These are phyloP conservation scores for Bombus breviceps DNA, from an alignment of 1,140 invertebrate genomes.

Conservation along the genomic window DNA sequence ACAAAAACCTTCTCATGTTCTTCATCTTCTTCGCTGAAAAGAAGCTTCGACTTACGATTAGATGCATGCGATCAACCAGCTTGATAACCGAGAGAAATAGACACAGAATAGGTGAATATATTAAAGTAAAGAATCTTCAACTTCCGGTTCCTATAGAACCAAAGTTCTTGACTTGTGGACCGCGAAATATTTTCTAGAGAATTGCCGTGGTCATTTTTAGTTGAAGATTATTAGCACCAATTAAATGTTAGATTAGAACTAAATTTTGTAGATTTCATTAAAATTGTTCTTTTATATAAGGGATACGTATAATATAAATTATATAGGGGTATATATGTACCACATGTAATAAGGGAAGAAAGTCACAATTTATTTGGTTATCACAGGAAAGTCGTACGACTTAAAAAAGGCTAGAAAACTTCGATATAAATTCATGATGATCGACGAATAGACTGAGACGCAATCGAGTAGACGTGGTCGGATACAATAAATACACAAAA, in stretches of 20 bases:
- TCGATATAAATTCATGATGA: neutral
- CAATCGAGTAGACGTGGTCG: neutral
- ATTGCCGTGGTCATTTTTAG: neutral
- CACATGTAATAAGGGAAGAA: too few species aligned
- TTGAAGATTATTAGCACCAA: neutral
- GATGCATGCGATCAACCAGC: too few species aligned
- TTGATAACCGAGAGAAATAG: too few species aligned
- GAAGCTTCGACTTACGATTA: neutral
- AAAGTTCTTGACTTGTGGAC: neutral
- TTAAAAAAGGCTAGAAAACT: neutral
- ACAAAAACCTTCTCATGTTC: neutral
- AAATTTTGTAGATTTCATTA: too few species aligned
- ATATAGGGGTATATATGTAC: too few species aligned
- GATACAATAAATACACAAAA: slow-evolving; percentile 20
- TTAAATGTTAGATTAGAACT: neutral
- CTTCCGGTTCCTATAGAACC: neutral
- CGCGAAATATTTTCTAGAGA: neutral
- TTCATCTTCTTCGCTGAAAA: neutral
- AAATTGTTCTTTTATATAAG: too few species aligned
- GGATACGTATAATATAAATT: too few species aligned
- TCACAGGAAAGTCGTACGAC: too few species aligned
- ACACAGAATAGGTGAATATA: neutral
- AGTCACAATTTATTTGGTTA: too few species aligned
- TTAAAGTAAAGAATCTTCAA: neutral
- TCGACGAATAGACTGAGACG: neutral